Conservation (phyloP, 1,140 invertebrate species). For the Helicoverpa armigera region DNA sequence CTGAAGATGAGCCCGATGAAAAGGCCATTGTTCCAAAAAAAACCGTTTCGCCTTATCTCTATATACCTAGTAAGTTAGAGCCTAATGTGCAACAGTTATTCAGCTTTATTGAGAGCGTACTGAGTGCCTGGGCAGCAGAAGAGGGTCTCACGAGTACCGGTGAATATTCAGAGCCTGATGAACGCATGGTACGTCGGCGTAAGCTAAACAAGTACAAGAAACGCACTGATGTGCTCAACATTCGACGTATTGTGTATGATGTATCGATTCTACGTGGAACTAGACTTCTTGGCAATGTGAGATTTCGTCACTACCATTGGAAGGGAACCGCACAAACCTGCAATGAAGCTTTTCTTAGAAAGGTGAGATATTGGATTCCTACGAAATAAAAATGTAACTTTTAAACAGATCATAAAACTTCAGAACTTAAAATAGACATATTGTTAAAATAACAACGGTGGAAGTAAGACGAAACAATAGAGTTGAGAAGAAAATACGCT, state of each 20-base stretch:
- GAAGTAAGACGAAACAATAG: slow-evolving; percentile 30
- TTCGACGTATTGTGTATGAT: slow-evolving; percentile 89
- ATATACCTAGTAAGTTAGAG: slow-evolving; percentile 87
- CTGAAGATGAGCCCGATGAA: slow-evolving; percentile 77
- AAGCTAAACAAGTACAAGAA: slow-evolving; percentile 89
- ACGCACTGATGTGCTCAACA: slow-evolving; percentile 88
- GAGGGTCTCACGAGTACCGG: slow-evolving; percentile 90
- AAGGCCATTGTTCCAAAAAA: slow-evolving; percentile 78
- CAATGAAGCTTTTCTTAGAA: slow-evolving; percentile 91
- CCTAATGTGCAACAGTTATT: slow-evolving; percentile 93
- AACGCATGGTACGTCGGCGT: slow-evolving; percentile 88
- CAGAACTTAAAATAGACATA: neutral
- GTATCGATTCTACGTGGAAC: slow-evolving; percentile 89
- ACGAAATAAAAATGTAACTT: slow-evolving; percentile 36
- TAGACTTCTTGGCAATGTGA: slow-evolving; percentile 88
- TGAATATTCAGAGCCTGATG: slow-evolving; percentile 88
- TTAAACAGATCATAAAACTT: neutral
- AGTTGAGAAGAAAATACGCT: slow-evolving; percentile 18
- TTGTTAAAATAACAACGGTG: slow-evolving; percentile 16
- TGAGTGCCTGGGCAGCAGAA: slow-evolving; percentile 90
- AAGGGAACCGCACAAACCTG: slow-evolving; percentile 91
- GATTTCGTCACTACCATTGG: slow-evolving; percentile 91
- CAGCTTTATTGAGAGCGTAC: slow-evolving; percentile 91
- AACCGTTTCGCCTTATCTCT: slow-evolving; percentile 83
- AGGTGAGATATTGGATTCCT: slow-evolving; percentile 86